A percentile compares a stretch with the other conserved stretches of the same genome.
These are phyloP conservation scores for Rhopalosiphum nymphaeae DNA, from an alignment of 2,888 invertebrate genomes.

Conservation along the genomic window DNA sequence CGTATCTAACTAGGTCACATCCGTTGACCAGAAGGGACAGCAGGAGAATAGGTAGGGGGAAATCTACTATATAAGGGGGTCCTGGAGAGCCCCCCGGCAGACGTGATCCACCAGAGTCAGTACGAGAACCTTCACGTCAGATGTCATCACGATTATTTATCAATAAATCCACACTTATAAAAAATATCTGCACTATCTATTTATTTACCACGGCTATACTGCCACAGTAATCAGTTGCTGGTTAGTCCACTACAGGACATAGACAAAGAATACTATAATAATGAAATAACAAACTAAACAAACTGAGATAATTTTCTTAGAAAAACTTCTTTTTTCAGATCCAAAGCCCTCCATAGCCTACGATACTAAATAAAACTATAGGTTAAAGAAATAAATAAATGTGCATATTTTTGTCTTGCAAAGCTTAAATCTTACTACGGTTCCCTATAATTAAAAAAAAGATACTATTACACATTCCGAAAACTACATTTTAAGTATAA, in stretches of 20 bases:
- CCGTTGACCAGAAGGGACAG: too few species aligned
- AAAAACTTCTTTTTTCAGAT: not conserved
- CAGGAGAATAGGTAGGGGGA: too few species aligned
- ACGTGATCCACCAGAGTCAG: too few species aligned
- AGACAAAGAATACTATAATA: not conserved
- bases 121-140: too few species aligned
- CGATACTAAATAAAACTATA: not conserved
- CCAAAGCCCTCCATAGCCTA: not conserved
- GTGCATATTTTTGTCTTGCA: not conserved
- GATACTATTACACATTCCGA: not conserved
- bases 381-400: not conserved
- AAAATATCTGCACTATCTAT: too few species aligned
- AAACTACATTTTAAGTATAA: not conserved
- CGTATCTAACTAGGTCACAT: too few species aligned
- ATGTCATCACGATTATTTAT: too few species aligned
- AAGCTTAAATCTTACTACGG: not conserved
- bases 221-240: too few species aligned
- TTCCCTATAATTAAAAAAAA: not conserved
- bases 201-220: too few species aligned
- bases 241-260: not conserved
- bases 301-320: not conserved
- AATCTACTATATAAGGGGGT: too few species aligned
- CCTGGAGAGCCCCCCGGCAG: too few species aligned
- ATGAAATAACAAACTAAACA: not conserved
- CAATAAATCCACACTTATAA: too few species aligned